Base-by-base conservation (phyloP, 2,888 invertebrate species). In the Drosophila ezoana region DNA sequence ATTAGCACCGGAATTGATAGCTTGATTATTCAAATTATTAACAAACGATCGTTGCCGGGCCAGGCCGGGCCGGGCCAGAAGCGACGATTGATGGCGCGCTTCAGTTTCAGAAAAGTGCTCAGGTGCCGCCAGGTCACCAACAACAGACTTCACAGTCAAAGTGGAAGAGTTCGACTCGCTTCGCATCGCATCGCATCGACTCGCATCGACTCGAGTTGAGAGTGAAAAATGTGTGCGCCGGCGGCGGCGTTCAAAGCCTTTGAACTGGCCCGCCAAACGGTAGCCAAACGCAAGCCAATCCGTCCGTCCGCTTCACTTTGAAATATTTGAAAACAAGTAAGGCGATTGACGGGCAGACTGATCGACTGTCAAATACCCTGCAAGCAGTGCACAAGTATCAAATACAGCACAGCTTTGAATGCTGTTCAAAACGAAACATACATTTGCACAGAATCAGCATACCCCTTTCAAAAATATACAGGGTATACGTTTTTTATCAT, bases 21-120 rank as follows among this genome's bases (percentile, higher is more conserved):
- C 90, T 91, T 90, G 91, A 91, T 91, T 91, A 91, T 92, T 90
- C 81, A 91, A 91, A 91, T 91, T 85, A 81, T 85, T 83, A 87
- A 84, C 81, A 76, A 79, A 85, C 87, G 81, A 83, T 23, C 23
- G 23, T 5, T 23, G 23, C 23, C 23, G 5, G 28, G 23, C 23
- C 23, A 5, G 8, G 23, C 23, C 23, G 2, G 23, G 48, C 41
- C 67, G 20, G 71, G 49, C 51, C 64, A 72, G 57, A 72, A 58
- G 67, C 69, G 77, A 77, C 76, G 81, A 81, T 81, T 83, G 80
- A 82, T 86, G 78, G 78, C 67, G 82, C 80, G 85, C 85, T 85
- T 82, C 85, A 82, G 85, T 64, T 67, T 77, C 74, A 69, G 49
- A 48, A 78, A 78, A 74, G 78, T 74, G 78, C 78, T 71, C 76